These are phyloP conservation scores for Steinernema hermaphroditum DNA, from an alignment of 2,888 invertebrate species.

Conservation along the genomic window DNA sequence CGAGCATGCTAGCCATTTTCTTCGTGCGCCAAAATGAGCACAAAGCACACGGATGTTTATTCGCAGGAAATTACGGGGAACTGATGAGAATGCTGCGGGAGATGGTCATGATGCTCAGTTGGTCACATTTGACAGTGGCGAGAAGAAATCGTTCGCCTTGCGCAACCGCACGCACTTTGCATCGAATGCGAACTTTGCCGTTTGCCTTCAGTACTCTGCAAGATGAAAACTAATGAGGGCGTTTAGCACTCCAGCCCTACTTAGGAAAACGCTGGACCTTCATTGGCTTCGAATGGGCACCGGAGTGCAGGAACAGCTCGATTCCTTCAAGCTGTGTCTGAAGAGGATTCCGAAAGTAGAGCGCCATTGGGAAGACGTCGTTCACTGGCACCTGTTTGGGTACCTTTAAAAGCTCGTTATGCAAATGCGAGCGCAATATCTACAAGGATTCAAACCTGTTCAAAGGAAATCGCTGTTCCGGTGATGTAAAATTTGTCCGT, in stretches of 20 bases:
- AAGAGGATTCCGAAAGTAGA: conserved; percentile 20
- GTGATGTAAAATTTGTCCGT: conserved; percentile 34
- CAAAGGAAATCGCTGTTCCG: conserved; percentile 26
- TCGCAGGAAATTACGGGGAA: not conserved
- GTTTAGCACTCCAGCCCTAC: not conserved
- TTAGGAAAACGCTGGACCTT: conserved; percentile 16
- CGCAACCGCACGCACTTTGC: conserved; percentile 25
- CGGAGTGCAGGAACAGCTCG: conserved; percentile 11
- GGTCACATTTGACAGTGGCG: conserved; percentile 2
- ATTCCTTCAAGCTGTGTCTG: not conserved
- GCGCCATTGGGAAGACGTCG: not conserved
- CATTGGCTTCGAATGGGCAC: not conserved
- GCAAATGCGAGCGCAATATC: not conserved
- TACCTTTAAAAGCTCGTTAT: conserved; percentile 6
- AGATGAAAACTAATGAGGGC: not conserved
- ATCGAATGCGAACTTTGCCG: conserved; percentile 27
- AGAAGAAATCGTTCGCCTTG: conserved; percentile 18
- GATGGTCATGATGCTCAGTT: conserved; percentile 12
- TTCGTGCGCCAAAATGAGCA: not conserved
- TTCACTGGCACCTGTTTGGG: not conserved
- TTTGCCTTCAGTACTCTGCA: not conserved
- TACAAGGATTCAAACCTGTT: not conserved
- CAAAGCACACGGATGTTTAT: conserved; percentile 20
- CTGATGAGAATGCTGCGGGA: not conserved
- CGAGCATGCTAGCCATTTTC: too few relatives aligned